A percentile compares a stretch with the other conserved stretches of the same genome.
Conservation (phyloP, 2,113 vertebrate species). For the Ramphastos sulfuratus region DNA sequence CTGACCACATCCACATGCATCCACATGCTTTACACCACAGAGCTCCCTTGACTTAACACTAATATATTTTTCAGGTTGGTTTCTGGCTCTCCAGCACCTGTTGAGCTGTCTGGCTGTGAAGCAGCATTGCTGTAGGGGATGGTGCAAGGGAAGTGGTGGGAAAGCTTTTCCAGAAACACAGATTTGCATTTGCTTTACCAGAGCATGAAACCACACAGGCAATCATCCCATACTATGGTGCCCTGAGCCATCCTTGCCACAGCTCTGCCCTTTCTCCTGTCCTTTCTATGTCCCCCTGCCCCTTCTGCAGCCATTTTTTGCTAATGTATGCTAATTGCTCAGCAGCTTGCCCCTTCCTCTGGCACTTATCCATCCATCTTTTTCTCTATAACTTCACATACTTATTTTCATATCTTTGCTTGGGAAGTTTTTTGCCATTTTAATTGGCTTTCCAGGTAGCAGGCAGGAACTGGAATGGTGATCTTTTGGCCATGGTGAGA, state of each 20-base stretch:
- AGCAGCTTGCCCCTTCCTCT: background rate
- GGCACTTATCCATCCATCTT: background rate
- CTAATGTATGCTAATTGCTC: background rate
- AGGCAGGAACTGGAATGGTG: background rate
- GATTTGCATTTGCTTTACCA: background rate
- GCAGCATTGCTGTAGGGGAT: background rate
- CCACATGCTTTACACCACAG: background rate
- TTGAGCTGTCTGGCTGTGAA: background rate
- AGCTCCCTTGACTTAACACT: background rate
- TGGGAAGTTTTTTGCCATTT: background rate
- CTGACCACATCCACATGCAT: background rate
- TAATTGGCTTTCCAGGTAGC: background rate
- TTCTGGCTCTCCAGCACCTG: background rate
- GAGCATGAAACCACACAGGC: background rate
- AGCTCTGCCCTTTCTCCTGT: background rate
- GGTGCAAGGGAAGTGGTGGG: background rate
- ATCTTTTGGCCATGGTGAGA: background rate
- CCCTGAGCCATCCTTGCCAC: background rate
- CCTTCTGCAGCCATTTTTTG: background rate
- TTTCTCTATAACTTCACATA: background rate
- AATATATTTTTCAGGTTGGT: background rate
- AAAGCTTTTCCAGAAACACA: background rate
- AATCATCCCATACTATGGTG: background rate
- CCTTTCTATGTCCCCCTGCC: background rate
- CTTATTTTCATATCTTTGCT: background rate